These are phyloP conservation scores for Trichogramma dendrolimi DNA, from an alignment of 2,888 invertebrate species.

Conservation along the genomic window DNA sequence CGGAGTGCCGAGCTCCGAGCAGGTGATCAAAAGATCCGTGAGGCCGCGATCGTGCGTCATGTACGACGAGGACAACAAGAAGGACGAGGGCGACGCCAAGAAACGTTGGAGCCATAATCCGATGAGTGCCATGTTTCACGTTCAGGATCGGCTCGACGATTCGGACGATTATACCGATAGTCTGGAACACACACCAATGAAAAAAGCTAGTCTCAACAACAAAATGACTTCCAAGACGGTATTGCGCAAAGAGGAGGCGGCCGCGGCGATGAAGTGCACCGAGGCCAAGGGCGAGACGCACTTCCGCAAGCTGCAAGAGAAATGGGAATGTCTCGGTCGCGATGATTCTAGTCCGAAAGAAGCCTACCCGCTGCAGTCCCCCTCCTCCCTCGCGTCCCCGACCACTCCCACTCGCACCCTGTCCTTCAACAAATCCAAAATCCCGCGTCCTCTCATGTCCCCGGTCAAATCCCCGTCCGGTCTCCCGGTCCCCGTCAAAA, in stretches of 20 bases:
- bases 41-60: conserved; percentile 71
- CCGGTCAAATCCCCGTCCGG: conserved; percentile 56
- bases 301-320: conserved; percentile 71
- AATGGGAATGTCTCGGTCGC: conserved; percentile 63
- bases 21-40: conserved; percentile 52
- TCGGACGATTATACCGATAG: conserved; percentile 72
- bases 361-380: neutral
- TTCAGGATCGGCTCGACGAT: conserved; percentile 67
- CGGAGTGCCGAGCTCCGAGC: conserved; percentile 54
- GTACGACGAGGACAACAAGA: conserved; percentile 52
- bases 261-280: too few species aligned
- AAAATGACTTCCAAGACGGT: too few species aligned
- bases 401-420: conserved; percentile 51
- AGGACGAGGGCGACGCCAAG: conserved; percentile 54
- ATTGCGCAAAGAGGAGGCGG: too few species aligned
- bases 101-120: conserved; percentile 70
- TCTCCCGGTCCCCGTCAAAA: conserved; percentile 15
- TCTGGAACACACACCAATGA: conserved; percentile 59
- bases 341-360: conserved; percentile 15
- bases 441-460: conserved; percentile 71
- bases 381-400: conserved; percentile 31
- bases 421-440: conserved; percentile 60
- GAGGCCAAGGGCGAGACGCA: conserved; percentile 55
- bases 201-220: conserved; percentile 27
- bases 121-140: conserved; percentile 66